Percentiles rank a stretch among this genome's conserved stretches.
Evolutionary conservation across 2,888 invertebrate genomes (phyloP).

Genomic region (Troglohyphantes excavatus): DNA sequence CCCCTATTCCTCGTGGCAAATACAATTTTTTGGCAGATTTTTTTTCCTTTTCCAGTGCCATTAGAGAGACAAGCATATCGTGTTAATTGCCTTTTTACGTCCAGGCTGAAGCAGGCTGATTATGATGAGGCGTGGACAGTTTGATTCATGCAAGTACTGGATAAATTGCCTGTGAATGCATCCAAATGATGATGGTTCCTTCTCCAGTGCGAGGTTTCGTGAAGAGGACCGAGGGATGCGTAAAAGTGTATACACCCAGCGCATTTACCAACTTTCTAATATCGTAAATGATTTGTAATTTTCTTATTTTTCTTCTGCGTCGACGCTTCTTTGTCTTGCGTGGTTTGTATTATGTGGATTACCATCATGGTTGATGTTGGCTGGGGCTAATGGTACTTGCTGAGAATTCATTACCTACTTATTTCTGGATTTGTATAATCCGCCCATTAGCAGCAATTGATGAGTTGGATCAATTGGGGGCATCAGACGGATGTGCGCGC

Average conservation of each 20-base stretch:
- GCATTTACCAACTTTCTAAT: not conserved
- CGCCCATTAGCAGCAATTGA: constrained; percentile 5
- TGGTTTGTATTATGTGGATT: not conserved
- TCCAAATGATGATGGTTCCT: constrained; percentile 26
- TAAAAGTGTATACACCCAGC: constrained; percentile 33
- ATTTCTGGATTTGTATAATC: constrained; percentile 37
- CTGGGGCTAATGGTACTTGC: constrained; percentile 17
- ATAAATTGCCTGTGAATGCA: constrained; percentile 22
- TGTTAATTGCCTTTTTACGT: constrained; percentile 63
- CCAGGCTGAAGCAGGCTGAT: constrained; percentile 33
- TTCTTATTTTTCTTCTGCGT: constrained; percentile 1
- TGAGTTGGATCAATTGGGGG: not conserved
- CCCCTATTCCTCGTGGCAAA: constrained; percentile 22
- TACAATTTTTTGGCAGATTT: constrained; percentile 3
- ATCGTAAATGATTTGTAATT: constrained; percentile 10
- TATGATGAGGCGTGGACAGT: constrained; percentile 26
- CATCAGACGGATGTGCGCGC: not conserved
- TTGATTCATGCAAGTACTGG: constrained; percentile 16
- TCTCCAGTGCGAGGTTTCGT: not conserved
- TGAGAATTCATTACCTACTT: constrained; percentile 45
- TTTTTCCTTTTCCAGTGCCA: constrained; percentile 13
- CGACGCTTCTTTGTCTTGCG: constrained; percentile 9
- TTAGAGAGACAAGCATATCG: constrained; percentile 57
- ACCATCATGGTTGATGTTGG: not conserved
- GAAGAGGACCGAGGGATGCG: not conserved